These are phyloP conservation scores for Ophiothrix spiculata DNA, from an alignment of 35 echinoderm and acorn worm species.

Conservation along the genomic window DNA sequence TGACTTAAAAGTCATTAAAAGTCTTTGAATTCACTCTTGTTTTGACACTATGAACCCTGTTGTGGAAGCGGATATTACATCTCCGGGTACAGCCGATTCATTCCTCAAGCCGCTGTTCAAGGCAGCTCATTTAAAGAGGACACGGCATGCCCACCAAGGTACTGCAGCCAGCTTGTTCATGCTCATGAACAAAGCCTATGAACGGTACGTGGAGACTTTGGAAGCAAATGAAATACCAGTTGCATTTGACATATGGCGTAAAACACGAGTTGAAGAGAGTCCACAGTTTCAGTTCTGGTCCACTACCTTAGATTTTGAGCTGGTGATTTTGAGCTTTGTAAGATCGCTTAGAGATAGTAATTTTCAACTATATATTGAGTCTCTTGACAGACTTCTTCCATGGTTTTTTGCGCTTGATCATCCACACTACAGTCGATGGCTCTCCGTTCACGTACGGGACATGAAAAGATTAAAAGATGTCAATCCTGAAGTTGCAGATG, in stretches of 20 bases:
- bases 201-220: constrained; percentile 14
- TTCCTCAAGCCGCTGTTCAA: no score
- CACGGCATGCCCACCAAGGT: constrained; percentile 15
- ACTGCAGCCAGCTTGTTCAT: constrained; percentile 1
- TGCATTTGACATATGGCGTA: constrained; percentile 10
- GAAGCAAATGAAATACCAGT: constrained; percentile 17
- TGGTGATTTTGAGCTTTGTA: constrained; percentile 38
- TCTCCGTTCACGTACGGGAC: constrained; percentile 47
- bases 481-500: constrained; percentile 34
- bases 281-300: constrained; percentile 71
- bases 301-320: constrained; percentile 11
- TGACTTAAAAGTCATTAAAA: no score
- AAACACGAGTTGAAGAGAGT: no score
- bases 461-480: constrained; percentile 10
- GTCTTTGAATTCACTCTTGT: no score
- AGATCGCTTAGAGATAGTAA: constrained; percentile 39
- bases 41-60: no score
- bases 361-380: constrained; percentile 29
- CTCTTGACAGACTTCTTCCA: constrained; percentile 38
- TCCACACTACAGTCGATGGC: constrained; percentile 57
- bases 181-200: constrained; percentile 10
- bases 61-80: neutral
- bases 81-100: neutral
- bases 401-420: constrained; percentile 70
- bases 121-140: neutral